A percentile compares a stretch with the other conserved stretches of the same genome.
Conservation (phyloP, 2,113 vertebrate species). For the Raja brachyura region DNA sequence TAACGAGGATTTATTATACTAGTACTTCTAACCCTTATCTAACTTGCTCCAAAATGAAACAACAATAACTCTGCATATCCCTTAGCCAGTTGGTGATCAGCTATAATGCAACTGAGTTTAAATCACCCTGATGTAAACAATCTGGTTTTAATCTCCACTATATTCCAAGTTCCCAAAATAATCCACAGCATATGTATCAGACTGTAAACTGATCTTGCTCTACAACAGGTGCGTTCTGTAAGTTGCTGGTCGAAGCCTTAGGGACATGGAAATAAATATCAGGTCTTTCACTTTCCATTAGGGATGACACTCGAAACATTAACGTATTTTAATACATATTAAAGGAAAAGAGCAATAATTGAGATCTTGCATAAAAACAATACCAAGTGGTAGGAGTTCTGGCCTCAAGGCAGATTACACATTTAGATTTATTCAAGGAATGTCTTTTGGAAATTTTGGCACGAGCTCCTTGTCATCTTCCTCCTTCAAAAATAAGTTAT, state of each 20-base stretch:
- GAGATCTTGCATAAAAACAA: not conserved
- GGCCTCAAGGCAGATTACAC: not conserved
- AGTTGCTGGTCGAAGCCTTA: not conserved
- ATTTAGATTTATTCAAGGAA: not conserved
- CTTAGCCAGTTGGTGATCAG: not conserved
- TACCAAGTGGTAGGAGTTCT: not conserved
- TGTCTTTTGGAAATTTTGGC: not conserved
- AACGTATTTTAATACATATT: not conserved
- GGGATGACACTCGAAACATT: not conserved
- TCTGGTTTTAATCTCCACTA: constrained; percentile 32
- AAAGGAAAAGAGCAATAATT: not conserved
- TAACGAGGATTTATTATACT: no score
- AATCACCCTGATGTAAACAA: not conserved
- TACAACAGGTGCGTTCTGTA: not conserved
- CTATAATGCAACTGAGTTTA: not conserved
- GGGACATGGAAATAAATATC: not conserved
- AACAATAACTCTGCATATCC: not conserved
- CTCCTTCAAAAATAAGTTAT: not conserved
- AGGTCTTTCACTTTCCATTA: not conserved
- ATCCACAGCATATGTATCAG: not conserved
- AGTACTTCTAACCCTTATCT: not conserved
- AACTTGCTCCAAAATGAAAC: not conserved
- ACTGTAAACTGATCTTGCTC: constrained; percentile 14
- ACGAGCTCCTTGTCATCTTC: not conserved
- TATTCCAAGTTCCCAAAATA: not conserved